Evolutionary conservation across 1,140 invertebrate species (phyloP), one percentile per base, ranked within the genome.

Genomic region (Uloborus diversus): DNA sequence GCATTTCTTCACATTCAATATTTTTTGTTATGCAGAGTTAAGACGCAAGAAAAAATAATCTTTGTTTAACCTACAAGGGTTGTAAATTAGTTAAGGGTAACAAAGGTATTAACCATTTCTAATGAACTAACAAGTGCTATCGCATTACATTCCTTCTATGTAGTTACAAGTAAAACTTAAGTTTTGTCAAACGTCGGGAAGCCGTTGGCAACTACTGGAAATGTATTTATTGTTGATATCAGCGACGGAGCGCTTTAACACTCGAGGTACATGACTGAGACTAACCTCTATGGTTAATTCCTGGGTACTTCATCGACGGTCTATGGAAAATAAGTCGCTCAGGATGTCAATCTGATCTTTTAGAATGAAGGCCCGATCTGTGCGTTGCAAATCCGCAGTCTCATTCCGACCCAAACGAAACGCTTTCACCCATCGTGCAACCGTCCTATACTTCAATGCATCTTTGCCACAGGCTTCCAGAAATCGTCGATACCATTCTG

Each of bases 331-430:
- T 42, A 7, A 42, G 17, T 42, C 17, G 37, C 37, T 42, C 37
- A 42, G 37, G 37, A 42, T 42, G 37, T 42, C 37, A 42, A 42
- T 42, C 17, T 42, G 7, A 7, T 42, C 37, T 42, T 42, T 7
- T 9, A 17, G 17, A 42, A 17, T 42, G 37, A 17, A 42, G 37
- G 37, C 7, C 37, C 37, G 17, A 42, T 17, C 37, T n/a, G n/a
- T n/a, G n/a, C n/a, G n/a, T 27, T 27, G 14, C 30, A 61, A 61
- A 61, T 61, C 27, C 57, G 25, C 57, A 30, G 57, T 61, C 57
- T 61, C 57, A 61, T 61, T 61, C 57, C 14, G 7, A 61, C 57
- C 57, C 25, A 27, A 27, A 61, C 57, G 57, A 30, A 61, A 61
- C 30, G 57, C 25, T 27, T 61, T 5, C 13, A 61, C 25, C 57